Evolutionary conservation across 2,113 vertebrate genomes (phyloP), one percentile per base, ranked within the genome.

Genomic region (Pelmatolapia mariae): DNA sequence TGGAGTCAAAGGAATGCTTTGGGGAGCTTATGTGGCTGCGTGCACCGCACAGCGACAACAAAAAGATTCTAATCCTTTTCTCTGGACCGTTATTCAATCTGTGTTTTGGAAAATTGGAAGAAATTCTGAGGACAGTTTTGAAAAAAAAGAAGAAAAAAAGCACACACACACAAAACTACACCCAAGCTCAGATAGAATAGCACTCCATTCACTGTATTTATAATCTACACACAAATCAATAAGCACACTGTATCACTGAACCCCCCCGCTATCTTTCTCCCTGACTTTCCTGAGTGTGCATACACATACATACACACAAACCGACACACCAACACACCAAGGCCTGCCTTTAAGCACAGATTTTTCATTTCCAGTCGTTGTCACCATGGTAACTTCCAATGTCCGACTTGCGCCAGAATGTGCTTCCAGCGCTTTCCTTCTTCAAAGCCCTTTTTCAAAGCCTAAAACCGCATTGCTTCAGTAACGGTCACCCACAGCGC

Each of bases 341-440:
- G 86, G 86, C 86, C 89, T 92, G 93, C 93, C 93, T 96, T 94
- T 92, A 93, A 96, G 93, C 94, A 93, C 81, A 91, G 90, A 93
- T 93, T 94, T 95, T 96, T 94, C 92, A 93, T 96, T 95, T 95
- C 93, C 89, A 95, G 94, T 95, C 83, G 33, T 91, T 85, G 96
- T 97, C 94, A 94, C 95, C 96, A 96, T 96, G 95, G 96, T 92
- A 96, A 97, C 96, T 84, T 91, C 89, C 94, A 94, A 93, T 94
- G 95, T 95, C 95, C 95, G 61, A 95, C 93, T 96, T 88, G 76
- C 92, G 91, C 91, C 91, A 92, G 83, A 81, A 78, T 90, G 83
- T 83, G 90, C 89, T 93, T 94, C 92, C 89, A 94, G 93, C 87
- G 38, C 63, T 92, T 91, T 93, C 86, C 79, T 87, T 79, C 92